Base-by-base conservation (phyloP, 1,140 invertebrate genomes). In the Tenebrio molitor region DNA sequence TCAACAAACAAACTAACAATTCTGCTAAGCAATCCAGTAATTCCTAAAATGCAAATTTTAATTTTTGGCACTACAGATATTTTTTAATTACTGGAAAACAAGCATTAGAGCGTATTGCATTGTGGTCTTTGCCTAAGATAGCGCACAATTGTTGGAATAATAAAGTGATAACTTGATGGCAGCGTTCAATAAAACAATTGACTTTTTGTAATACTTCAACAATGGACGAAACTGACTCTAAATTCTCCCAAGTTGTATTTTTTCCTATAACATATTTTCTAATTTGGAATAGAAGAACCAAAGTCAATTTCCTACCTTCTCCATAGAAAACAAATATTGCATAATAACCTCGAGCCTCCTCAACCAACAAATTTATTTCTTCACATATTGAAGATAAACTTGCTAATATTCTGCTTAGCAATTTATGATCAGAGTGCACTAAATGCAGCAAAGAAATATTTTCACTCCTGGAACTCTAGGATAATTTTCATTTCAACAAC, bases 351-450 rank as follows among this genome's bases (percentile, higher is more conserved):
- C 85, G 83, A 79, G 91, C 90, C 85, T 94, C 91, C 71, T 84
- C 80, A 81, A 89, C 88, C n/a, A 96, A 82, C 29, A 86, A 76
- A 53, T 89, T 83, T 65, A 94, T 89, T 85, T 96, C 94, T 76
- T 89, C 85, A 82, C 93, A 95, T 0, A 95, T 84, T 34, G 91
- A 88, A n/a, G 90, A 89, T 42, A 96, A 87, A 0, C 93, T 92
- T 23, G 90, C 90, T n/a, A 96, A 84, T 12, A 95, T 88, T 85
- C 95, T 94, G 64, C 93, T 93, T 68, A 95, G 87, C 14, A 90
- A 84, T 81, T 92, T 91, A 82, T 95, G 95, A 82, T 96, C 93
- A 17, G 92, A 94, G 73, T 92, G 89, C 15, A 93, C 88, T 34
- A 95, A 80, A 73, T 92, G 87, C 19, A 92, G 82, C 36, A 94